Conservation (phyloP, 2,113 vertebrate species). For the Taxidea taxus region DNA sequence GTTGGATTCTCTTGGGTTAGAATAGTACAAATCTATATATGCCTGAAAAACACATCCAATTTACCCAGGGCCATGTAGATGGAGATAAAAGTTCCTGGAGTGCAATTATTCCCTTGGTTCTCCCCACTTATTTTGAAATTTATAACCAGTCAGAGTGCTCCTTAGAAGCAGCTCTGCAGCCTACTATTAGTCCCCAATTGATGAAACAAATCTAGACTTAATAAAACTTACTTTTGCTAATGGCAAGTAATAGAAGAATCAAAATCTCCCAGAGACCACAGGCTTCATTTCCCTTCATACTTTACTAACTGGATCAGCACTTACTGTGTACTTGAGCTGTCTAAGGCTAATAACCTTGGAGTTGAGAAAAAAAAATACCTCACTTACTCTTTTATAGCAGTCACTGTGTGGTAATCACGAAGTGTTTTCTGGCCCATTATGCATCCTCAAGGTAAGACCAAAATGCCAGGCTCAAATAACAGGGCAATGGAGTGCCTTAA, state of each 20-base stretch:
- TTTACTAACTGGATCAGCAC: constrained; percentile 42
- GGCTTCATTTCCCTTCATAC: constrained; percentile 35
- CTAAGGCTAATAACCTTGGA: constrained; percentile 44
- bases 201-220: constrained; percentile 40
- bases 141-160: background rate
- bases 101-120: background rate
- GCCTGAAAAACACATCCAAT: background rate
- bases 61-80: background rate
- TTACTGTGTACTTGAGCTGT: constrained; percentile 20
- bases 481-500: constrained; percentile 15
- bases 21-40: background rate
- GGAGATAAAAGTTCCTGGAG: background rate
- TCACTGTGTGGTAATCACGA: constrained; percentile 58
- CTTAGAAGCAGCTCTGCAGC: background rate
- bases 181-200: background rate
- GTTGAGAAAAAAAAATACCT: background rate
- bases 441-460: constrained; percentile 53
- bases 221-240: constrained; percentile 57
- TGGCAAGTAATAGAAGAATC: background rate
- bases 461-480: constrained; percentile 52
- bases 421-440: constrained; percentile 59
- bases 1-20: background rate
- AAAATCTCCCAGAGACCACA: constrained; percentile 32
- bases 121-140: constrained; percentile 26
- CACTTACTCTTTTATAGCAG: constrained; percentile 50